Conservation (phyloP, 1,140 invertebrate genomes). For the Homalodisca vitripennis region DNA sequence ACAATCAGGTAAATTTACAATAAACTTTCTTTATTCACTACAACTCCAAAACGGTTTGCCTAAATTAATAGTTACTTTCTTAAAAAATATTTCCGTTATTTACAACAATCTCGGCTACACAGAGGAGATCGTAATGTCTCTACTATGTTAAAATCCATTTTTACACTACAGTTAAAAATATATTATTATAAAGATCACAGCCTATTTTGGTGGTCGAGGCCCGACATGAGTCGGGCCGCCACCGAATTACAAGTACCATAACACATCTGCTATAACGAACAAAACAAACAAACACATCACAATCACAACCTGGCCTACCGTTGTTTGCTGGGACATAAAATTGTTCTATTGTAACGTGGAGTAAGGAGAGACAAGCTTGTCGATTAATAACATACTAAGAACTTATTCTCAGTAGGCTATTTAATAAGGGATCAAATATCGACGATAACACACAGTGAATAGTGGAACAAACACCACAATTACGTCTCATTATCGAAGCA, state of each 20-base stretch:
- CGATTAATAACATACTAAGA: too few relatives aligned
- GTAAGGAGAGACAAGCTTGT: too few relatives aligned
- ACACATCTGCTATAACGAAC: slow-evolving; percentile 6
- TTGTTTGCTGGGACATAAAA: too few relatives aligned
- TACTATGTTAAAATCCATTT: slow-evolving; percentile 24
- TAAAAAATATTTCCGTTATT: slow-evolving; percentile 21
- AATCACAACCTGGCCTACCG: slow-evolving; percentile 20
- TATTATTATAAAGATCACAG: slow-evolving; percentile 29
- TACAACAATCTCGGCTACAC: slow-evolving; percentile 1
- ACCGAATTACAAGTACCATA: slow-evolving; percentile 16
- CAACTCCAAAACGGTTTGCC: slow-evolving; percentile 1
- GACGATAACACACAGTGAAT: too few relatives aligned
- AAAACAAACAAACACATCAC: slow-evolving; percentile 16
- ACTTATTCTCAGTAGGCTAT: too few relatives aligned
- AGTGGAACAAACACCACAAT: too few relatives aligned
- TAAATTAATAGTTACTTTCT: slow-evolving; percentile 21
- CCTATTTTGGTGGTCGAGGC: slow-evolving; percentile 2
- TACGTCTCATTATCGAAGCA: too few relatives aligned
- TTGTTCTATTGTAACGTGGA: too few relatives aligned
- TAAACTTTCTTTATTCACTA: slow-evolving; percentile 23
- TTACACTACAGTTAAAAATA: slow-evolving; percentile 29
- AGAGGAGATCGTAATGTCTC: background rate
- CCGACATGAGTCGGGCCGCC: background rate
- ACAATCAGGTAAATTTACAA: slow-evolving; percentile 14
- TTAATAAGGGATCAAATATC: too few relatives aligned